Evolutionary conservation across 37 sponge, comb jelly and placozoan species (phyloP).

Genomic region (Diacarnus erythraeanus): DNA sequence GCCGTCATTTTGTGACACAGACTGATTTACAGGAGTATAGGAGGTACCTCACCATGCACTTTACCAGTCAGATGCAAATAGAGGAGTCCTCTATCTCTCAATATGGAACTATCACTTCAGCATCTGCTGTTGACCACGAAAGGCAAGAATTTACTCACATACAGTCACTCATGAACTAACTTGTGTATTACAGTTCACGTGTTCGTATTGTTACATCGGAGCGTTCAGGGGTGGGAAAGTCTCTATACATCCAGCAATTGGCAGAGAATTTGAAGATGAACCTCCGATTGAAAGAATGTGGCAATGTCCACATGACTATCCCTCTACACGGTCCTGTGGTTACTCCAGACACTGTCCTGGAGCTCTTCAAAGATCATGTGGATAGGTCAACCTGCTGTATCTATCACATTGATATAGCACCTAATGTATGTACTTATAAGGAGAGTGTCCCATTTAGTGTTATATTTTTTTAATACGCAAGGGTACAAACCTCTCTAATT

Average conservation of each 20-base stretch:
- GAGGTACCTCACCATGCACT: constrained; percentile 23
- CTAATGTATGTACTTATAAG: constrained; percentile 23
- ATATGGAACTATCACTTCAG: not conserved
- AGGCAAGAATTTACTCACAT: constrained; percentile 5
- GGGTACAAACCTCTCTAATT: too few relatives aligned
- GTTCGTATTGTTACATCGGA: constrained; percentile 47
- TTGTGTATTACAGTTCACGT: constrained; percentile 33
- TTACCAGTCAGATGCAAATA: constrained; percentile 4
- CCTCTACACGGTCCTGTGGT: constrained; percentile 71
- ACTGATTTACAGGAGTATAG: not conserved
- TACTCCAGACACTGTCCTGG: constrained; percentile 41
- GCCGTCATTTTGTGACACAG: not conserved
- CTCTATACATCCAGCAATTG: constrained; percentile 54
- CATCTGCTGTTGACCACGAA: constrained; percentile 34
- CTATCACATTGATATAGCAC: constrained; percentile 58
- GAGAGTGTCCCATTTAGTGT: too few relatives aligned
- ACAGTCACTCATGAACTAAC: not conserved
- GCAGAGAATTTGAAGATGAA: constrained; percentile 18
- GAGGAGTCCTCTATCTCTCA: not conserved
- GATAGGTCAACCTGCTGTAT: constrained; percentile 6
- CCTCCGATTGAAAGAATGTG: not conserved
- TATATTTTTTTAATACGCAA: too few relatives aligned
- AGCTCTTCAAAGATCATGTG: constrained; percentile 3
- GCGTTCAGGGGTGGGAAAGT: constrained; percentile 80
- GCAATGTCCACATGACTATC: constrained; percentile 17